Base-by-base conservation (phyloP, 2,888 invertebrate genomes). In the Panopea generosa region DNA sequence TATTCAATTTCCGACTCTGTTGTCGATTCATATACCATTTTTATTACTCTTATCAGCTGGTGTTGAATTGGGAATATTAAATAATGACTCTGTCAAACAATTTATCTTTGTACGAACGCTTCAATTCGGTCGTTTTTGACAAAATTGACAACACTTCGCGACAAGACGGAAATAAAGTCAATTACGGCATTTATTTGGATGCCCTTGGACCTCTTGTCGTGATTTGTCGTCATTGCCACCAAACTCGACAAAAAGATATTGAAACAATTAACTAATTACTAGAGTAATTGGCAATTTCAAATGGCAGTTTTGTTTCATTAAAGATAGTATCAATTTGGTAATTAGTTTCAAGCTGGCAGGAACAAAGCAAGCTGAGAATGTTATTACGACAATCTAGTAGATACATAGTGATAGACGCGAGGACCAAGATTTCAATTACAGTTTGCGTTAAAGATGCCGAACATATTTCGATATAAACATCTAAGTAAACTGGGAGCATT, bases 21-120 rank as follows among this genome's bases (percentile, higher is more conserved):
- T 69, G 47, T 33, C 68, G 68, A 63, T 68, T 74, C 74, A 69
- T 69, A 63, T 65, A 75, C 69, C 65, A 75, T 75, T 75, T 75
- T 75, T 75, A 75, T 65, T 14, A 59, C 53, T 24, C n/a, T 40
- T 49, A 61, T 65, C 75, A 75, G 75, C 75, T 75, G 69, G 69
- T 29, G 24, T 11, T 14, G 50, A 40, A 45, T 60, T 33, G 60
- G 56, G 52, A 65, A 75, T 69, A 69, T 74, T 68, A 74, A 68
- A 68, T 74, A 74, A 74, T 74, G 67, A 38, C 38, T 20, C n/a
- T 50, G 56, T 62, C 70, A 62, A 70, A 59, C 62, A 55, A 62
- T 70, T 70, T 62, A 62, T 70, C 70, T 47, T 55, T 62, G 55
- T 3, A 26, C 47, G 56, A 62, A 62, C 50, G 62, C 38, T 56